These are phyloP conservation scores for Neoascia interrupta DNA, from an alignment of 2,888 invertebrate species.

Conservation along the genomic window DNA sequence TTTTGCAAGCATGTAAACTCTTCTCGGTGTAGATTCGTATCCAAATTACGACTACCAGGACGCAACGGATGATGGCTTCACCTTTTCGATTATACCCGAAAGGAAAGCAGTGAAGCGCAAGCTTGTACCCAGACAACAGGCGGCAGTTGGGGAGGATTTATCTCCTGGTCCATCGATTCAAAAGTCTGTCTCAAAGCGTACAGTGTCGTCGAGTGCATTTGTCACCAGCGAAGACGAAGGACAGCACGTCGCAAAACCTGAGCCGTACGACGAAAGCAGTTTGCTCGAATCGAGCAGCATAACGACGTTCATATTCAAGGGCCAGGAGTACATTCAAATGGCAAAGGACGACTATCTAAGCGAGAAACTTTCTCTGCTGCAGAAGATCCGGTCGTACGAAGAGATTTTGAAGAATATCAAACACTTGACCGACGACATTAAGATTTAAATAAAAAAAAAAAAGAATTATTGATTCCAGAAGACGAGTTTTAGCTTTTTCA, in stretches of 20 bases:
- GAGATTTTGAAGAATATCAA: slow-evolving; percentile 71
- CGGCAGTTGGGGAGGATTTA: neutral
- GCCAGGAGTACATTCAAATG: slow-evolving; percentile 78
- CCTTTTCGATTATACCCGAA: neutral
- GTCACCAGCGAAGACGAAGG: neutral
- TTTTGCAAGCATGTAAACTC: no score
- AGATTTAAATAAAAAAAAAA: no score
- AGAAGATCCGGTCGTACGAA: slow-evolving; percentile 72
- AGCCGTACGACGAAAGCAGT: slow-evolving; percentile 13
- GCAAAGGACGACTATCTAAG: slow-evolving; percentile 74
- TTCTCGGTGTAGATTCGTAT: slow-evolving; percentile 1
- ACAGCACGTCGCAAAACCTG: no score
- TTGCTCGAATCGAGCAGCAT: slow-evolving; percentile 71
- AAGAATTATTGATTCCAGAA: no score
- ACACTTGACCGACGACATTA: slow-evolving; percentile 28
- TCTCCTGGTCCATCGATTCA: neutral
- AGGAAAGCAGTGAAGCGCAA: slow-evolving; percentile 32
- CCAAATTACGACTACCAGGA: slow-evolving; percentile 26
- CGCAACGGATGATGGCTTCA: slow-evolving; percentile 2
- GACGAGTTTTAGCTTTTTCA: no score
- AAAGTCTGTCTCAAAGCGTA: slow-evolving; percentile 1
- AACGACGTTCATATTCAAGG: slow-evolving; percentile 76
- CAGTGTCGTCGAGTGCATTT: slow-evolving; percentile 28
- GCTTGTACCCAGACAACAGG: neutral
- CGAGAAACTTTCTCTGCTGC: slow-evolving; percentile 73